Conservation (phyloP, 2,888 invertebrate genomes). For the Tholera decimalis region DNA sequence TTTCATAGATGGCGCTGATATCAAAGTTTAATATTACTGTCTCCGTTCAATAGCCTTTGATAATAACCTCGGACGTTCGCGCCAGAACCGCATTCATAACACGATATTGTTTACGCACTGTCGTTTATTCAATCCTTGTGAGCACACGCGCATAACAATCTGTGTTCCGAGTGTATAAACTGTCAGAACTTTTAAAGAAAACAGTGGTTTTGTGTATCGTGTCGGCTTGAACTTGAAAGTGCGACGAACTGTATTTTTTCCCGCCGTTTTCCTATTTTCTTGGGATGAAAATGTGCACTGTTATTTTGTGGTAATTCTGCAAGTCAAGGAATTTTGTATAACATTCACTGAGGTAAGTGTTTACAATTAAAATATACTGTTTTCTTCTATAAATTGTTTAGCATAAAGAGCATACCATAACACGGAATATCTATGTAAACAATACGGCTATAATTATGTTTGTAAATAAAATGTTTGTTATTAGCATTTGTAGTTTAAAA, state of each 20-base stretch:
- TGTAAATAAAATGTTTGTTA: slow-evolving; percentile 30
- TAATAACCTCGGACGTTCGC: slow-evolving; percentile 72
- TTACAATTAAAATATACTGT: not conserved
- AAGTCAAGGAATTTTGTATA: slow-evolving; percentile 39
- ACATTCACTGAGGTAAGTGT: slow-evolving; percentile 36
- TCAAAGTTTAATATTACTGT: slow-evolving; percentile 41
- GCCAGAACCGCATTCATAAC: slow-evolving; percentile 71
- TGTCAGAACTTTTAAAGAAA: slow-evolving; percentile 38
- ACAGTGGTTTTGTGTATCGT: slow-evolving; percentile 46
- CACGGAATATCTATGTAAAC: not conserved
- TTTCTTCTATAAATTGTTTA: slow-evolving; percentile 10
- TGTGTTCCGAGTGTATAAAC: slow-evolving; percentile 42
- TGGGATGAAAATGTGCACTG: slow-evolving; percentile 18
- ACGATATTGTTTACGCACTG: slow-evolving; percentile 80
- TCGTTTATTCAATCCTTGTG: slow-evolving; percentile 69
- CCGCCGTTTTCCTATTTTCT: slow-evolving; percentile 46
- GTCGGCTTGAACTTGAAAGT: slow-evolving; percentile 44
- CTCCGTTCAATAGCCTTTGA: slow-evolving; percentile 78
- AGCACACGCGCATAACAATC: slow-evolving; percentile 63
- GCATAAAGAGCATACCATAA: not conserved
- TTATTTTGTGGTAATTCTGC: slow-evolving; percentile 25
- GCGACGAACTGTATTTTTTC: slow-evolving; percentile 41
- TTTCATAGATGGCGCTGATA: slow-evolving; percentile 57
- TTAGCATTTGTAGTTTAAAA: not conserved
- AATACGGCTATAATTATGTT: slow-evolving; percentile 25